phyloP scores from a whole-genome alignment of 2,888 invertebrate species.

The Euzophera pinguis region DNA sequence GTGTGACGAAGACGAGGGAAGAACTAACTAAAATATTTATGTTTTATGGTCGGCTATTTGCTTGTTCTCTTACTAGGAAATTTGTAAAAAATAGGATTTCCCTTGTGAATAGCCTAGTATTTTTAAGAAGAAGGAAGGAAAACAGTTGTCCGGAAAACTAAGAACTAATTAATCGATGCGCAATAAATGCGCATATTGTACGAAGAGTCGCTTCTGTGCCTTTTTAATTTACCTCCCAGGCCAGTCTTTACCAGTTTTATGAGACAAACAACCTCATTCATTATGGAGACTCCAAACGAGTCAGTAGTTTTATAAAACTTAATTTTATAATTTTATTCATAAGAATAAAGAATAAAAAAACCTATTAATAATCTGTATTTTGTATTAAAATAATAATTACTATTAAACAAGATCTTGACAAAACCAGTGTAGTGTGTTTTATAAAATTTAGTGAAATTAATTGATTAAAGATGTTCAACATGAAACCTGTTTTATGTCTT shows the following conservation, averaged over 20 bases:
- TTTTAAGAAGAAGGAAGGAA: no score
- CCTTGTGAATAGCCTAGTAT: no score
- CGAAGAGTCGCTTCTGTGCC: background rate
- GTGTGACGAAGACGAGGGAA: no score
- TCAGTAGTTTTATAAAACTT: background rate
- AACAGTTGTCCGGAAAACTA: no score
- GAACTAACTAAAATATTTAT: no score
- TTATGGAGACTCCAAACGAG: background rate
- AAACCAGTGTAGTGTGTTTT: background rate
- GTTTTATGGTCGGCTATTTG: no score
- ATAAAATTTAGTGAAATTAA: no score
- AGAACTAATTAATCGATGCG: no score
- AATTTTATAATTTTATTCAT: background rate
- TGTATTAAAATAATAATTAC: background rate
- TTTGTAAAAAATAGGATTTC: no score
- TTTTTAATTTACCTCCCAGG: background rate
- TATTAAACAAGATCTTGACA: no score
- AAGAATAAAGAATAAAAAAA: no score
- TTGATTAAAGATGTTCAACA: background rate
- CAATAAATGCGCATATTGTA: background rate
- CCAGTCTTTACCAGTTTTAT: background rate
- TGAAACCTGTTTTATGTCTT: background rate
- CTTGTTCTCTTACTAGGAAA: no score
- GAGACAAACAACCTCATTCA: constrained; percentile 1
- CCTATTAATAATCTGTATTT: background rate